These are phyloP conservation scores for Megastigmus dorsalis DNA, from an alignment of 2,888 invertebrate genomes.

Conservation along the genomic window DNA sequence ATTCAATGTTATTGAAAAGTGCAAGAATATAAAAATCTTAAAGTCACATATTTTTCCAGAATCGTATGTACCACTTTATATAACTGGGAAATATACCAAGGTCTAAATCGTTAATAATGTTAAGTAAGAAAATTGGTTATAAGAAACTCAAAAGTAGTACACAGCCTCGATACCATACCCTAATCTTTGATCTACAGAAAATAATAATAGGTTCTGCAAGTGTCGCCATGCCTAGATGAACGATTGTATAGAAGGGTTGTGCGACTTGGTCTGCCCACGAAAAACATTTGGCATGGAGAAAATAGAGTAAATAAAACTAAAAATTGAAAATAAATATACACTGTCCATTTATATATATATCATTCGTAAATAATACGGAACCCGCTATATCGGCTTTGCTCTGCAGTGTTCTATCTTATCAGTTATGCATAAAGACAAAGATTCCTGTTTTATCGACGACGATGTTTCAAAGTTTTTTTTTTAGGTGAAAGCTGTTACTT, in stretches of 20 bases:
- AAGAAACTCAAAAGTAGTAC: neutral
- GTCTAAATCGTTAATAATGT: neutral
- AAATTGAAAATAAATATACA: no score
- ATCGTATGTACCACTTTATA: no score
- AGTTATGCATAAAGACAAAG: neutral
- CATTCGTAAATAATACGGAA: neutral
- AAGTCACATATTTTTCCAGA: no score
- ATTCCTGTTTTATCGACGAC: slow-evolving; percentile 18
- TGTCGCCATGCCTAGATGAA: neutral
- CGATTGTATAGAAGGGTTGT: neutral
- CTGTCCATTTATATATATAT: no score
- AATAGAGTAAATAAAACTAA: no score
- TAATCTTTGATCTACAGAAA: slow-evolving; percentile 1
- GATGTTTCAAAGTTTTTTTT: neutral
- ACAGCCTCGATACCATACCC: neutral
- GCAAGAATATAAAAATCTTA: no score
- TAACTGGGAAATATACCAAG: no score
- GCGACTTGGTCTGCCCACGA: no score
- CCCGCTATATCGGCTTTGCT: neutral
- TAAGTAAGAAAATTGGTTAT: neutral
- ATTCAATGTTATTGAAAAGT: neutral
- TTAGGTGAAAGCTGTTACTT: neutral
- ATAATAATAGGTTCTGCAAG: neutral
- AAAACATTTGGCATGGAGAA: no score
- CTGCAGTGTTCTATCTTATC: slow-evolving; percentile 29